phyloP scores from a whole-genome alignment of 2,888 invertebrate species.

The Homarus gammarus region DNA sequence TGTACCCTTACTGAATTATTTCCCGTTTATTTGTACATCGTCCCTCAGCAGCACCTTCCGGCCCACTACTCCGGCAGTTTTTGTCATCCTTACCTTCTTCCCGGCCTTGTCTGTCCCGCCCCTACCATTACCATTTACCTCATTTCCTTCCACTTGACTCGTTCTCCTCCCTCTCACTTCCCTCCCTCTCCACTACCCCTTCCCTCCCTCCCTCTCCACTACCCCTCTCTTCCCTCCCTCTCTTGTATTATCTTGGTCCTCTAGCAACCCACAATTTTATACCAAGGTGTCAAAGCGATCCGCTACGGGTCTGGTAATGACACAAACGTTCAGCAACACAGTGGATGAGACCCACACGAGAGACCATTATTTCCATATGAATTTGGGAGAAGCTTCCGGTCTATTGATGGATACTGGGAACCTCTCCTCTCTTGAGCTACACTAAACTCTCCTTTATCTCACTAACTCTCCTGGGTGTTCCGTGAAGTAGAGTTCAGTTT shows the following conservation, averaged over 20 bases:
- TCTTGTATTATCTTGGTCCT: neutral
- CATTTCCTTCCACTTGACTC: constrained; percentile 7
- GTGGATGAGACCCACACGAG: too few species aligned
- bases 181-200: constrained; percentile 20
- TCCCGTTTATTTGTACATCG: too few species aligned
- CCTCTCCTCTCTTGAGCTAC: too few species aligned
- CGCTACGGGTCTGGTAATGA: neutral
- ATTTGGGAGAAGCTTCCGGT: too few species aligned
- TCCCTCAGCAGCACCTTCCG: too few species aligned
- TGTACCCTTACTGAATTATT: too few species aligned
- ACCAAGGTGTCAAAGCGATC: neutral
- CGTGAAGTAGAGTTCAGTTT: too few species aligned
- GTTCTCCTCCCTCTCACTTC: neutral
- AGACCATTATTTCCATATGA: too few species aligned
- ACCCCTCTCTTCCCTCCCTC: constrained; percentile 13
- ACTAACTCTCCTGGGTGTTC: too few species aligned
- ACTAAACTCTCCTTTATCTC: too few species aligned
- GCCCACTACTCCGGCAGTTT: neutral
- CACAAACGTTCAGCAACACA: too few species aligned
- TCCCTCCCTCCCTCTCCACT: constrained; percentile 17
- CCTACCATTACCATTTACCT: neutral
- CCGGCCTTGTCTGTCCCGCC: neutral
- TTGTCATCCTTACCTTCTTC: neutral
- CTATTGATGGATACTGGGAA: too few species aligned
- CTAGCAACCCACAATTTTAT: neutral